These are phyloP conservation scores for Strigamia transsilvanica DNA, from an alignment of 2,888 invertebrate species.

Conservation along the genomic window DNA sequence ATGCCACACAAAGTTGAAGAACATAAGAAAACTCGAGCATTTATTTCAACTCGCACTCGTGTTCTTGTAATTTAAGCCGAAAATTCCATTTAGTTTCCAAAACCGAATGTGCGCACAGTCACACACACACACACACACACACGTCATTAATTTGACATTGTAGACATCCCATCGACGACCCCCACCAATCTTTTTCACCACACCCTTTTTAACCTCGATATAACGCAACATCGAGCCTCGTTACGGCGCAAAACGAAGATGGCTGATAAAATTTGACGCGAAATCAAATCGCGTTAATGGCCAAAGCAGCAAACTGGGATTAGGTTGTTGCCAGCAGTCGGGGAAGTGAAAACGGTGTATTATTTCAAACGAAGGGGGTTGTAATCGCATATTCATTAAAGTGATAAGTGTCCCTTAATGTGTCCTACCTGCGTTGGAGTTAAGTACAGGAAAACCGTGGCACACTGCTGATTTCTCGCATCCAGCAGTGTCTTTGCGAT, in stretches of 20 bases:
- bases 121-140: conserved; percentile 39
- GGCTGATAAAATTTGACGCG: neutral
- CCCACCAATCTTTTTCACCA: neutral
- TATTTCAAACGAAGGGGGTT: neutral
- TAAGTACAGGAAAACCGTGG: conserved; percentile 36
- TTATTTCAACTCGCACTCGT: conserved; percentile 46
- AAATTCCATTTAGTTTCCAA: conserved; percentile 33
- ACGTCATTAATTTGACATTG: conserved; percentile 43
- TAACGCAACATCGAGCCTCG: neutral
- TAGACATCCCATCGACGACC: neutral
- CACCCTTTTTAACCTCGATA: neutral
- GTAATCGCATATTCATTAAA: conserved; percentile 52
- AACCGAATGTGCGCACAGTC: neutral
- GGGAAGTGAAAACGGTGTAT: conserved; percentile 10
- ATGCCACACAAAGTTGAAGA: conserved; percentile 48
- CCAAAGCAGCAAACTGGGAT: neutral
- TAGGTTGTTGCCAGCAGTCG: neutral
- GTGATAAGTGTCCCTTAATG: conserved; percentile 52
- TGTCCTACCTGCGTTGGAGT: conserved; percentile 50
- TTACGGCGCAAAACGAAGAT: neutral
- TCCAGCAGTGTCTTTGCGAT: conserved; percentile 50
- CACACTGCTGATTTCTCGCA: conserved; percentile 29
- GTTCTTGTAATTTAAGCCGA: conserved; percentile 39
- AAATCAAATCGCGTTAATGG: neutral
- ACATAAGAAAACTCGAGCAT: conserved; percentile 41